Conservation (phyloP, 2,888 invertebrate species). For the Sympetrum striolatum region DNA sequence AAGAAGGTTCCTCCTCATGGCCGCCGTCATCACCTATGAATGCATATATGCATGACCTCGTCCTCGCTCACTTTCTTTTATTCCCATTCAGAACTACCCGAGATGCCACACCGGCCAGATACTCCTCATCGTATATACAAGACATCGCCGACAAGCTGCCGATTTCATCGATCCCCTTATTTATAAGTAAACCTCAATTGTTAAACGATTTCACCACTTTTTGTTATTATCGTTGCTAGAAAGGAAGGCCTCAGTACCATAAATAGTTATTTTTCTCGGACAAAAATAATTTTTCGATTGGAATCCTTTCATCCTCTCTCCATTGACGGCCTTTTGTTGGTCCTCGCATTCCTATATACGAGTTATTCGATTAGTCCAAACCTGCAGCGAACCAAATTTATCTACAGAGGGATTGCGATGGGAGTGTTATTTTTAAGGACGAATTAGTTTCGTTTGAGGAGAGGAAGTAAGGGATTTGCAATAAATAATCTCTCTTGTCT, state of each 20-base stretch:
- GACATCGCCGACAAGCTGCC: too few relatives aligned
- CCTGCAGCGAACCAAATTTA: neutral
- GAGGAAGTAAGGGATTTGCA: neutral
- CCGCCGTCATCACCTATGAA: neutral
- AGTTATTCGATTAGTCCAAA: neutral
- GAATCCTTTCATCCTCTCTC: too few relatives aligned
- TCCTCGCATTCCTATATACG: neutral
- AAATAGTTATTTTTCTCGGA: too few relatives aligned
- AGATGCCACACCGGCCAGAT: neutral
- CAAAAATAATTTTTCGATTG: too few relatives aligned
- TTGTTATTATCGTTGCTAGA: too few relatives aligned
- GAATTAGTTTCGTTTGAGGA: neutral
- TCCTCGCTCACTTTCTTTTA: neutral
- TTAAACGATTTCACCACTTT: too few relatives aligned
- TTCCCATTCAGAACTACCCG: neutral
- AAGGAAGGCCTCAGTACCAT: too few relatives aligned
- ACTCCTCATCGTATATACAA: neutral
- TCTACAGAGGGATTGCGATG: neutral
- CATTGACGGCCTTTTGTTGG: too few relatives aligned
- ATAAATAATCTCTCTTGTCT: neutral
- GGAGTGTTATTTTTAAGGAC: neutral
- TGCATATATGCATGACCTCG: neutral
- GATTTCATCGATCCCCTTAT: too few relatives aligned
- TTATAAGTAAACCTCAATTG: too few relatives aligned
- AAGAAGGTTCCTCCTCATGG: neutral